A percentile compares a stretch with the other conserved stretches of the same genome.
Evolutionary conservation across 1,140 invertebrate genomes (phyloP).

Genomic region (Reticulitermes speratus): DNA sequence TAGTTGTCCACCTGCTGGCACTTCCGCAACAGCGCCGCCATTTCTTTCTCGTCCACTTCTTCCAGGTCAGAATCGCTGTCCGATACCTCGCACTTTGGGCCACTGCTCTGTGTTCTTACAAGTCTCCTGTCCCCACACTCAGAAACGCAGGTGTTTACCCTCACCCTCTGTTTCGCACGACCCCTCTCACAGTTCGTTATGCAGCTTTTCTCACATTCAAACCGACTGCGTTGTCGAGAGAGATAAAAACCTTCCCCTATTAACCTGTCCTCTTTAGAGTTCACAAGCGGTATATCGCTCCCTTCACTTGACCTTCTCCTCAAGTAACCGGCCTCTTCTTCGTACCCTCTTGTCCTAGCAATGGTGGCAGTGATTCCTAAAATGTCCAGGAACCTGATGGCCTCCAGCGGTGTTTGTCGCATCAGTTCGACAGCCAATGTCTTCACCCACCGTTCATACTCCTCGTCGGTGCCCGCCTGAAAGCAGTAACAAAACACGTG

Average conservation of each 20-base stretch:
- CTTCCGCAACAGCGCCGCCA: conserved; percentile 53
- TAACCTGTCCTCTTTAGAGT: too few species aligned
- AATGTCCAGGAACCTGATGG: conserved; percentile 49
- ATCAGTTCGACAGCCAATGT: conserved; percentile 61
- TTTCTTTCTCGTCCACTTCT: conserved; percentile 45
- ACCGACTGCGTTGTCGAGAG: neutral
- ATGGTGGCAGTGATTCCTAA: conserved; percentile 48
- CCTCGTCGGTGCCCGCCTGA: conserved; percentile 56
- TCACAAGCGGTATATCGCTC: too few species aligned
- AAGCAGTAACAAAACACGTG: conserved; percentile 33
- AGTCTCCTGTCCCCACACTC: neutral
- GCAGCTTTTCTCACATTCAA: conserved; percentile 20
- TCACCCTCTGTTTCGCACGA: conserved; percentile 28
- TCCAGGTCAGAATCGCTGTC: conserved; percentile 24
- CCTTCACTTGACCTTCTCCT: too few species aligned
- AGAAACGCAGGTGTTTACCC: neutral
- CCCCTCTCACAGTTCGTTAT: conserved; percentile 20
- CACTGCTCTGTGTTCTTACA: too few species aligned
- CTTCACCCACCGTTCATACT: conserved; percentile 62
- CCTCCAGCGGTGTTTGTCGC: conserved; percentile 61
- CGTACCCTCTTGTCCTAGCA: too few species aligned
- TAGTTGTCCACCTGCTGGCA: conserved; percentile 60
- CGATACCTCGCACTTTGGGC: conserved; percentile 31
- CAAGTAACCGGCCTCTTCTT: too few species aligned
- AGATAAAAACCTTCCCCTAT: too few species aligned